phyloP scores from a whole-genome alignment of 2,797 vertebrate species.

The Rhynchotus rufescens region DNA sequence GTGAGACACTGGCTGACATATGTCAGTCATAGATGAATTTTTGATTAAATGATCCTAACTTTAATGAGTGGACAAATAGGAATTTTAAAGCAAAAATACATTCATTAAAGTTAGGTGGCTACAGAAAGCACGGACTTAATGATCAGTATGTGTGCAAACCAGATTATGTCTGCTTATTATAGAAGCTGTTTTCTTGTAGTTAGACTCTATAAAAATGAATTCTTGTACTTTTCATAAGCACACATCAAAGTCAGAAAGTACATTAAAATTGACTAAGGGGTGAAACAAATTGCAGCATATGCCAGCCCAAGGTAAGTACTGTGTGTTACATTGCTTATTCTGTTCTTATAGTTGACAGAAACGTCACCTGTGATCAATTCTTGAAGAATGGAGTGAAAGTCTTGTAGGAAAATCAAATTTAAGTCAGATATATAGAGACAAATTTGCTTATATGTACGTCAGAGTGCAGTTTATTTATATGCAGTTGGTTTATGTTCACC shows the following conservation, averaged over 20 bases:
- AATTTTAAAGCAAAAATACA: background rate
- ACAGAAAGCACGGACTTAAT: background rate
- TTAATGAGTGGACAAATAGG: background rate
- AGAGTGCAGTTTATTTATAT: background rate
- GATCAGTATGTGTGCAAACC: background rate
- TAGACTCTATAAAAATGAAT: background rate
- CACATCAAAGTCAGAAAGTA: background rate
- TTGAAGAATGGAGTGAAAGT: background rate
- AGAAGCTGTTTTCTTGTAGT: background rate
- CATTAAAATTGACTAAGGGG: background rate
- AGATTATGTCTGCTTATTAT: slow-evolving; percentile 14
- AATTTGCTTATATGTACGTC: background rate
- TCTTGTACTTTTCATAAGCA: background rate
- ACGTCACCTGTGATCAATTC: background rate
- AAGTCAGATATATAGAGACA: background rate
- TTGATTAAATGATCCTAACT: background rate
- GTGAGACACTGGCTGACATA: background rate
- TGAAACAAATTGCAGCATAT: background rate
- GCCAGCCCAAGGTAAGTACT: background rate
- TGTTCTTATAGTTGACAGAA: background rate
- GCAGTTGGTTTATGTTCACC: slow-evolving; percentile 1
- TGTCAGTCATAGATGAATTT: background rate
- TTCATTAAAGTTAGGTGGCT: background rate
- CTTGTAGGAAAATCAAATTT: background rate
- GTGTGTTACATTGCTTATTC: background rate